Conservation (phyloP, 2,888 invertebrate species). For the Smittia sp. region DNA sequence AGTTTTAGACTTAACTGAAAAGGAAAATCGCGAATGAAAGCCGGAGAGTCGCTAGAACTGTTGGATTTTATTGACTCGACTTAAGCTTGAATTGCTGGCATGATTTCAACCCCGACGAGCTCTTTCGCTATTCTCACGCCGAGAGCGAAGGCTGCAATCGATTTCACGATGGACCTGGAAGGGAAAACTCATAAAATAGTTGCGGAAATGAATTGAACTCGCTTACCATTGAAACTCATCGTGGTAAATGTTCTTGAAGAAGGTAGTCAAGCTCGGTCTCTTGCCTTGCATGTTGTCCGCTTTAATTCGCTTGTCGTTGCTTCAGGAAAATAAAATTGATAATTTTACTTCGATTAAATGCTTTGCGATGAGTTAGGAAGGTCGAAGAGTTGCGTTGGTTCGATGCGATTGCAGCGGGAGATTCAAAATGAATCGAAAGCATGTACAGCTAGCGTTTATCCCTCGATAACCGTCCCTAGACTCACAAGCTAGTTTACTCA, state of each 20-base stretch:
- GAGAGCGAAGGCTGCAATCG: constrained; percentile 71
- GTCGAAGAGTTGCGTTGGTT: too few relatives aligned
- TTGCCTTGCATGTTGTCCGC: constrained; percentile 59
- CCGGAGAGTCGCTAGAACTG: too few relatives aligned
- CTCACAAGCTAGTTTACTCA: too few relatives aligned
- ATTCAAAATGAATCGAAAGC: too few relatives aligned
- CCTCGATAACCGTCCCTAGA: too few relatives aligned
- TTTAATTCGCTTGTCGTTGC: too few relatives aligned
- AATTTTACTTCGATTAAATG: too few relatives aligned
- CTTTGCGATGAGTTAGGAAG: too few relatives aligned
- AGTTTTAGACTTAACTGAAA: not conserved
- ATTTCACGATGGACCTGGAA: constrained; percentile 74
- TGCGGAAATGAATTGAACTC: constrained; percentile 43
- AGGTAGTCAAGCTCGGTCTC: constrained; percentile 56
- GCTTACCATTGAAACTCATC: constrained; percentile 77
- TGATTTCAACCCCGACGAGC: constrained; percentile 70
- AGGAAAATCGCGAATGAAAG: too few relatives aligned
- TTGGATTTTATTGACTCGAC: not conserved
- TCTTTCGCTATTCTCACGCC: constrained; percentile 78
- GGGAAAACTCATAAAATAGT: constrained; percentile 40
- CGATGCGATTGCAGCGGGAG: too few relatives aligned
- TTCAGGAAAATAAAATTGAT: too few relatives aligned
- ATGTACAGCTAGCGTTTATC: too few relatives aligned
- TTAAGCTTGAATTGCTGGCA: constrained; percentile 57
- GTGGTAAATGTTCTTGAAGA: constrained; percentile 65